Conservation (phyloP, 2,797 vertebrate genomes). For the Typhlichthys eigenmanni region DNA sequence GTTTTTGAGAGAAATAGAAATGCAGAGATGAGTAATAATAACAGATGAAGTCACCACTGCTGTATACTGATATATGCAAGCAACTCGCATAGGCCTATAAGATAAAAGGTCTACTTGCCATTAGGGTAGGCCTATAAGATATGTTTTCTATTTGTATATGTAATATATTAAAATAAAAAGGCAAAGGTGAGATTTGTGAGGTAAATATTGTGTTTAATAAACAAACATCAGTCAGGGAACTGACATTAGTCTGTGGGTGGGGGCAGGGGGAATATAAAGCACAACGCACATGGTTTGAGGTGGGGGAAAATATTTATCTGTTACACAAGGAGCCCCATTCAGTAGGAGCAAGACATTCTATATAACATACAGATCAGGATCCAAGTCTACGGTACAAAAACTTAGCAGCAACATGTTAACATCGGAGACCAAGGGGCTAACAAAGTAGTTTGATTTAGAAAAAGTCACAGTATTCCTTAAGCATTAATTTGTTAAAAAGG, state of each 20-base stretch:
- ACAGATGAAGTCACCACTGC: no score
- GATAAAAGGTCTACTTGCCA: no score
- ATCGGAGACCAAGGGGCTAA: conserved; percentile 87
- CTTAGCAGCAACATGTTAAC: conserved; percentile 99
- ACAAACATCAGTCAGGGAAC: conserved; percentile 94
- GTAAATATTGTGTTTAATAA: conserved; percentile 98
- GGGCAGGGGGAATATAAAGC: conserved; percentile 76
- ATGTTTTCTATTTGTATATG: background rate
- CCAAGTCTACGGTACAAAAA: conserved; percentile 81
- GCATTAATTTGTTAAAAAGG: conserved; percentile 88
- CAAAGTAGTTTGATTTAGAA: conserved; percentile 93
- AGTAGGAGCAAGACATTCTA: conserved; percentile 87
- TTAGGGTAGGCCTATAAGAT: background rate
- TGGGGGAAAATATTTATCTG: conserved; percentile 82
- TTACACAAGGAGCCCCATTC: conserved; percentile 89
- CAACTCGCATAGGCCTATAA: no score
- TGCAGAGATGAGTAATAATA: no score
- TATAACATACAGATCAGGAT: conserved; percentile 87
- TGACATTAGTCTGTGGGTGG: conserved; percentile 92
- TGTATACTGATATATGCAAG: no score
- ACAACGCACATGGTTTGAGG: conserved; percentile 83
- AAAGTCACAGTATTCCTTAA: conserved; percentile 91
- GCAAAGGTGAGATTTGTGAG: conserved; percentile 74
- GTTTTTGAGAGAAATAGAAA: no score
- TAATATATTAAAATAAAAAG: conserved; percentile 38